Base-by-base conservation (phyloP, 2,797 vertebrate genomes). In the Amazona finschi region DNA sequence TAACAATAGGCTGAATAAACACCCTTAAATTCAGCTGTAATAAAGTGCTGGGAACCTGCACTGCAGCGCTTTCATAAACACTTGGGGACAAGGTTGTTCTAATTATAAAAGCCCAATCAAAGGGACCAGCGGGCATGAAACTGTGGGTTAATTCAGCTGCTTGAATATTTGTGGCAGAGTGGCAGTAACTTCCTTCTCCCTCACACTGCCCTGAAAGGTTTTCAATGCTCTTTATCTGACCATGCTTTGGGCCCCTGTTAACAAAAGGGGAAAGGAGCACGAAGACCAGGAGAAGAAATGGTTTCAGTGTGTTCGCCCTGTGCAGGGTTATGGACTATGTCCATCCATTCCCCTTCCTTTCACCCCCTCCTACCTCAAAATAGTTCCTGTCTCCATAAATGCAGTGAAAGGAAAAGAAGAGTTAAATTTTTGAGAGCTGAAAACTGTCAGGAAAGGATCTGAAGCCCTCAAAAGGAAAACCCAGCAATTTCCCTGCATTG, bases 71-170 rank as follows among this genome's bases (percentile, higher is more conserved):
- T 85, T 65, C 62, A n/a, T 73, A 65, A 79, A 87, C 46, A 46
- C 70, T 7, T 14, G 41, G 65, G 89, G 75, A 74, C 30, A 31
- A 94, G 91, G 80, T 73, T 92, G 65, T 73, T 53, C 67, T 96
- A 90, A 97, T 96, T 96, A 80, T 84, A 78, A 95, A 78, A 89
- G 36, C 50, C 52, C 77, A 88, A 78, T 90, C 78, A 92, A 74
- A 77, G 77, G 60, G 66, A 88, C 11, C 90, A 78, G 75, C 30
- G 53, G 91, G 75, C 87, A 83, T 84, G 92, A 83, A 95, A 88
- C 90, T 43, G 17, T 47, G 52, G 75, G 75, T 85, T 93, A 67
- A 77, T 91, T 96, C 77, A 89, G 65, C 69, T 50, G 19, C 49
- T 46, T 46, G 52, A 90, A 64, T 67, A 55, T 21, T 44, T 79